phyloP scores from a whole-genome alignment of 2,797 vertebrate species.

The Tenualosa thibaudeaui region DNA sequence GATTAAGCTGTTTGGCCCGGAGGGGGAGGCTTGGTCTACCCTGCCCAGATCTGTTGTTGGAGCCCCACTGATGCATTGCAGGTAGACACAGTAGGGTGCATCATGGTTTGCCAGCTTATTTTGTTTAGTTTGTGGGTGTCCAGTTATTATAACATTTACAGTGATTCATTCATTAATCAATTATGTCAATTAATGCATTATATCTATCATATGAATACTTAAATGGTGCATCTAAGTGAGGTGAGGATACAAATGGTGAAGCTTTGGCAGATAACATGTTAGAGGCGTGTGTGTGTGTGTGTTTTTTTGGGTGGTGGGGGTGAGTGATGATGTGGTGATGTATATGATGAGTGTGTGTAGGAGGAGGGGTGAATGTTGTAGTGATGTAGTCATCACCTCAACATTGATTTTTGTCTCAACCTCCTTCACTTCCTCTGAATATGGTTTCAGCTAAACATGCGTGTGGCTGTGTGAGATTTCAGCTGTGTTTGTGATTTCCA shows the following conservation, averaged over 20 bases:
- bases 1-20: slow-evolving; percentile 70
- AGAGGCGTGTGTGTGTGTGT: not conserved
- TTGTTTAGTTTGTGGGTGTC: not conserved
- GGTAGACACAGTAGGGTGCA: not conserved
- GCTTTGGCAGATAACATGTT: not conserved
- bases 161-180: not conserved
- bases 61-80: not conserved
- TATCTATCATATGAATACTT: not conserved
- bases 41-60: slow-evolving; percentile 43
- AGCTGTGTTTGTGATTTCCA: slow-evolving; percentile 37
- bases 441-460: not conserved
- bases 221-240: not conserved
- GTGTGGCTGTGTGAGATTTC: slow-evolving; percentile 32
- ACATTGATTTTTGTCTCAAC: not conserved
- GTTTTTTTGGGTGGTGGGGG: not conserved
- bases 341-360: slow-evolving; percentile 41
- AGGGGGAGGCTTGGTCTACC: slow-evolving; percentile 53
- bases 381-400: slow-evolving; percentile 10
- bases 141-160: not conserved
- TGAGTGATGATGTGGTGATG: slow-evolving; percentile 18
- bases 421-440: not conserved
- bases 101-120: not conserved
- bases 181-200: not conserved
- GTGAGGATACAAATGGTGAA: not conserved
- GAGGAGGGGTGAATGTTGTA: not conserved